phyloP scores from a whole-genome alignment of 2,888 invertebrate genomes.

The Calameuta pallipes region DNA sequence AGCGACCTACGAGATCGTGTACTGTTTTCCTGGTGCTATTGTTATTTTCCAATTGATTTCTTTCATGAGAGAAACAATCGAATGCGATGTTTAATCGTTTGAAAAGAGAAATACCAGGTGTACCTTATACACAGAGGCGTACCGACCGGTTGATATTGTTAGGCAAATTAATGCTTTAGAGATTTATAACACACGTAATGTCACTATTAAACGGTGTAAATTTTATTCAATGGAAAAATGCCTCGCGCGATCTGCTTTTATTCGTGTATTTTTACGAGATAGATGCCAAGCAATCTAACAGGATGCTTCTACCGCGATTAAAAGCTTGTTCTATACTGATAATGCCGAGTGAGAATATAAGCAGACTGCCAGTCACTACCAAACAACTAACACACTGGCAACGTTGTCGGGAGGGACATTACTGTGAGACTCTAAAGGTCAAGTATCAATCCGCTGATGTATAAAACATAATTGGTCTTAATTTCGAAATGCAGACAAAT shows the following conservation, averaged over 20 bases:
- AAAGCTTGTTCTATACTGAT: background rate
- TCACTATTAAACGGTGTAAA: background rate
- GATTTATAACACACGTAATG: background rate
- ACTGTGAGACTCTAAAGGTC: background rate
- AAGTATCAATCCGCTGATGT: background rate
- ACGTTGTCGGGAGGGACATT: background rate
- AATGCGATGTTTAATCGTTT: background rate
- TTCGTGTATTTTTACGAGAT: background rate
- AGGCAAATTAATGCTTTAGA: background rate
- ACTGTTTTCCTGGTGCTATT: background rate
- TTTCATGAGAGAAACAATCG: background rate
- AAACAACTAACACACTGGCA: background rate
- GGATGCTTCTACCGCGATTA: background rate
- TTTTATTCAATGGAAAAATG: background rate
- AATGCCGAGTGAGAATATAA: background rate
- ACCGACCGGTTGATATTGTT: background rate
- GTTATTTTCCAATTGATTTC: background rate
- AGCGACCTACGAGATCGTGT: background rate
- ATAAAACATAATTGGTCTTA: background rate
- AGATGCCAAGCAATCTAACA: background rate
- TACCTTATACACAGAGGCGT: background rate
- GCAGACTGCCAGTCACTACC: background rate
- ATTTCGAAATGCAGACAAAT: background rate
- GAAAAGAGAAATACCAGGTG: background rate
- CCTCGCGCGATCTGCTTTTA: background rate